Percentiles rank a stretch among this genome's conserved stretches.
Conservation (phyloP, 2,797 vertebrate species). For the Sebastes matsubarae region DNA sequence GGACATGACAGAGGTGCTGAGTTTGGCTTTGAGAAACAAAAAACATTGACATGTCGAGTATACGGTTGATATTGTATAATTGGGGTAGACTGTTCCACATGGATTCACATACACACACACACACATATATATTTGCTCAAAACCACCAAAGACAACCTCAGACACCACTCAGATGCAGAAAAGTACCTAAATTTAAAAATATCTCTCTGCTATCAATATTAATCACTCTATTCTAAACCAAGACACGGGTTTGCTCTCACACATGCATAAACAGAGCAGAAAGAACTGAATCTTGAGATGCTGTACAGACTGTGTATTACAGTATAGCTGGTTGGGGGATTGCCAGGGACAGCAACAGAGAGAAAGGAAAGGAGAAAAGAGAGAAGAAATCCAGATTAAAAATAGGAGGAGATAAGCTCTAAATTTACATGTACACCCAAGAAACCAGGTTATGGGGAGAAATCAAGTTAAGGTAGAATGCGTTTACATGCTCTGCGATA, state of each 20-base stretch:
- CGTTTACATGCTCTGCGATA: background rate
- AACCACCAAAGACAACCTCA: background rate
- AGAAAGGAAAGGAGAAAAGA: background rate
- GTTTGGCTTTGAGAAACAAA: constrained; percentile 29
- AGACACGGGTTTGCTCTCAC: constrained; percentile 3
- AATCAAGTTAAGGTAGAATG: background rate
- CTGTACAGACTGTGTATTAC: background rate
- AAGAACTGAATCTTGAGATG: background rate
- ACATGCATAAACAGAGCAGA: constrained; percentile 8
- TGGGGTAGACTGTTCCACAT: background rate
- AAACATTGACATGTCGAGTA: constrained; percentile 30
- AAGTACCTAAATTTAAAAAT: constrained; percentile 15
- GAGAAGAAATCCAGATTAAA: background rate
- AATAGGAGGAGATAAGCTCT: background rate
- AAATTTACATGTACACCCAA: background rate
- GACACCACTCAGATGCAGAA: background rate
- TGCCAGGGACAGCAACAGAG: constrained; percentile 1
- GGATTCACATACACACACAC: background rate
- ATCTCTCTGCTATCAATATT: constrained; percentile 17
- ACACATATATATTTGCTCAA: background rate
- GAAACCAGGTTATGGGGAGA: background rate
- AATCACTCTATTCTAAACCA: constrained; percentile 26
- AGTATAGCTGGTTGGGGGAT: background rate
- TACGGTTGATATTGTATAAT: constrained; percentile 12
- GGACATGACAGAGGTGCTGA: constrained; percentile 52